A percentile compares a stretch with the other conserved stretches of the same genome.
phyloP scores from a whole-genome alignment of 2,113 vertebrate species.

The Rattus rattus region DNA sequence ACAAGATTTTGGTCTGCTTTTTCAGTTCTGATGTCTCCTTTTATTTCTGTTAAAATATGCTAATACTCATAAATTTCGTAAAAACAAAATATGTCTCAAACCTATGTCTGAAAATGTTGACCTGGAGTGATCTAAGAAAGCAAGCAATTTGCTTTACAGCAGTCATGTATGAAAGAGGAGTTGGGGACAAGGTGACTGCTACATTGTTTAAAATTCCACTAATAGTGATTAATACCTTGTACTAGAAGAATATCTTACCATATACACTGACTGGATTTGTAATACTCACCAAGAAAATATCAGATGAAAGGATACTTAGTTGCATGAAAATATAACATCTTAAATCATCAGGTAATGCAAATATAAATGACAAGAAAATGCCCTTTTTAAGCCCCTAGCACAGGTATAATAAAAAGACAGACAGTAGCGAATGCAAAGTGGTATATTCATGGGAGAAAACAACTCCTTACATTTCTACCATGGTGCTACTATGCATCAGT shows the following conservation, averaged over 20 bases:
- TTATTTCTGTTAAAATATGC: not conserved
- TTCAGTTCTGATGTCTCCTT: not conserved
- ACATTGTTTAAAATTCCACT: not conserved
- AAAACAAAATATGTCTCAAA: not conserved
- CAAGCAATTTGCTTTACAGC: conserved; percentile 6
- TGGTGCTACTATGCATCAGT: not conserved
- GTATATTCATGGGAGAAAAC: not conserved
- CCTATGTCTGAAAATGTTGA: not conserved
- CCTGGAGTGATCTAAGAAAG: conserved; percentile 25
- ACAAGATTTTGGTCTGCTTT: not conserved
- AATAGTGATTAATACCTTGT: not conserved
- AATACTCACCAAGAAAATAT: conserved; percentile 34
- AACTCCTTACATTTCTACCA: conserved; percentile 18
- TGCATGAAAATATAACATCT: conserved; percentile 10
- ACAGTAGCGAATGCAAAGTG: not conserved
- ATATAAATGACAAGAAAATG: not conserved
- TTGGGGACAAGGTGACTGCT: not conserved
- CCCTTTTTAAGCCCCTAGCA: not conserved
- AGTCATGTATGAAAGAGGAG: not conserved
- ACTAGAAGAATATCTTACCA: not conserved
- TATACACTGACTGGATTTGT: not conserved
- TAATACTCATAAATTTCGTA: conserved; percentile 28
- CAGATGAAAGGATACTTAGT: not conserved
- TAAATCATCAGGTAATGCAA: conserved; percentile 26
- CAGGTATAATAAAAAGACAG: not conserved